These are phyloP conservation scores for Tetragonula carbonaria DNA, from an alignment of 2,888 invertebrate genomes.

Conservation along the genomic window DNA sequence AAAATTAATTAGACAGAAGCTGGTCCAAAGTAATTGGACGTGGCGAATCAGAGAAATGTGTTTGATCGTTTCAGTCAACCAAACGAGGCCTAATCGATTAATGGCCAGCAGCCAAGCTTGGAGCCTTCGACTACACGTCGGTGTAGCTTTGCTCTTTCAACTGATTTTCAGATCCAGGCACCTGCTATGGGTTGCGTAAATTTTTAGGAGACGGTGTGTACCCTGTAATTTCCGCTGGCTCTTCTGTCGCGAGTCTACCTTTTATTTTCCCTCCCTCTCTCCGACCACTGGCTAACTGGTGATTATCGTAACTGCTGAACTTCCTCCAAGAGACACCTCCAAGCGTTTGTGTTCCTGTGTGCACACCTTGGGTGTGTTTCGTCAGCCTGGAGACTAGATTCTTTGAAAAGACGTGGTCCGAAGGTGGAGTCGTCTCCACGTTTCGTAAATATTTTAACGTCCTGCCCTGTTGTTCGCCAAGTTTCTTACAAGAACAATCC, in stretches of 20 bases:
- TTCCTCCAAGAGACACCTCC: conserved; percentile 61
- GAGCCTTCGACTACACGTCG: background rate
- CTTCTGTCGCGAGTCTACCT: background rate
- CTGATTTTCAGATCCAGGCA: background rate
- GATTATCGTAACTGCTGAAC: conserved; percentile 59
- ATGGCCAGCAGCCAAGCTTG: background rate
- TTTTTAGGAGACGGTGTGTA: background rate
- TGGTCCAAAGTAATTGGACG: conserved; percentile 23
- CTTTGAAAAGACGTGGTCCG: conserved; percentile 14
- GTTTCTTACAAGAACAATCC: background rate
- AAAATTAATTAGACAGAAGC: conserved; percentile 31
- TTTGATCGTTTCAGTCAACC: conserved; percentile 29
- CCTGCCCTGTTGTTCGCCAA: background rate
- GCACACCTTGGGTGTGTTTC: conserved; percentile 18
- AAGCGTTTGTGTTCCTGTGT: conserved; percentile 15
- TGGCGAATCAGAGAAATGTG: conserved; percentile 11
- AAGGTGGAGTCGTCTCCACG: background rate
- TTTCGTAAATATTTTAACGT: conserved; percentile 12
- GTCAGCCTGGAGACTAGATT: conserved; percentile 4
- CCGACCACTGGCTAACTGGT: conserved; percentile 34
- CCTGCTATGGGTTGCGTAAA: conserved; percentile 2
- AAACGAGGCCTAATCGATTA: conserved; percentile 38
- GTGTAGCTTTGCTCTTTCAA: conserved; percentile 2
- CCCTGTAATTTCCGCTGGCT: conserved; percentile 32
- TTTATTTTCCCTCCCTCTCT: background rate